Evolutionary conservation across 2,113 vertebrate genomes (phyloP).

Genomic region (Arvicanthis niloticus): DNA sequence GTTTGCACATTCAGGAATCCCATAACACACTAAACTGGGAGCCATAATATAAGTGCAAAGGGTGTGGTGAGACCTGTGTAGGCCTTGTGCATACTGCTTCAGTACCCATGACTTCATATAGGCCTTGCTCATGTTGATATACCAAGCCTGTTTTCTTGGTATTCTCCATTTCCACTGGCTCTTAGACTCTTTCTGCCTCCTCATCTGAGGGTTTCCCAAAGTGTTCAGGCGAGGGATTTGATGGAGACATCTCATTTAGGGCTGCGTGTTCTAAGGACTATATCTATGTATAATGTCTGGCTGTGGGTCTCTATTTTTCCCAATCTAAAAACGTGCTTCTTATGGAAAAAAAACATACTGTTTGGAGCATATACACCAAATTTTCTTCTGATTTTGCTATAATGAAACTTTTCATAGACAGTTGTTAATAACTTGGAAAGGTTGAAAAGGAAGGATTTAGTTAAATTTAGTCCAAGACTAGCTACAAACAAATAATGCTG

Average conservation of each 20-base stretch:
- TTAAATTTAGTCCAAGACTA: slow-evolving; percentile 5
- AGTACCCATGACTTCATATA: too few relatives aligned
- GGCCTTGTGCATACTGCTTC: not conserved
- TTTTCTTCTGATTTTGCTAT: slow-evolving; percentile 15
- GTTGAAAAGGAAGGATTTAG: slow-evolving; percentile 28
- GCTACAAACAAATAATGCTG: slow-evolving; percentile 7
- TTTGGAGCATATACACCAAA: not conserved
- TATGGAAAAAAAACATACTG: not conserved
- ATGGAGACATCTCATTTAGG: not conserved
- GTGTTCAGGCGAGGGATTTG: not conserved
- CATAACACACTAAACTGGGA: not conserved
- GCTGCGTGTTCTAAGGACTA: not conserved
- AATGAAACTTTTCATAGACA: not conserved
- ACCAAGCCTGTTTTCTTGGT: not conserved
- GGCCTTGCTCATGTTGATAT: not conserved
- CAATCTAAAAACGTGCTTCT: not conserved
- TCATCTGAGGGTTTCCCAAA: not conserved
- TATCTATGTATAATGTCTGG: not conserved
- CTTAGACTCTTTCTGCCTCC: not conserved
- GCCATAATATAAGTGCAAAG: not conserved
- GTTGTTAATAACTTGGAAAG: not conserved
- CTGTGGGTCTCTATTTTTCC: not conserved
- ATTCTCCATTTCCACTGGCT: not conserved
- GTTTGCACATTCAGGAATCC: not conserved
- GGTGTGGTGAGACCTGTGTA: not conserved